Base-by-base conservation (phyloP, 2,797 vertebrate species). In the Dendrocincla tyrannina region DNA sequence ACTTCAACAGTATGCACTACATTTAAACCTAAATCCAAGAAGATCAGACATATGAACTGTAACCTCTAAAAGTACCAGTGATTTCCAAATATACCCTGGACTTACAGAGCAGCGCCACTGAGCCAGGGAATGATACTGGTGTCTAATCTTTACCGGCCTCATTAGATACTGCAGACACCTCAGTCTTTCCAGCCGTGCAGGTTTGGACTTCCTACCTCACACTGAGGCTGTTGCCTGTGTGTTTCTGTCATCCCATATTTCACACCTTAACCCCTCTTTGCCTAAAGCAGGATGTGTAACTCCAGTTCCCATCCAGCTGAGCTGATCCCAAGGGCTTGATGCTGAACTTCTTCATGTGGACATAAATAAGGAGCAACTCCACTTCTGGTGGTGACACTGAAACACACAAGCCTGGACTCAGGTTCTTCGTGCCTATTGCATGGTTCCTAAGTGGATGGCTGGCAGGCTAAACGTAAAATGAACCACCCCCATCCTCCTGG, bases 401-500 rank as follows among this genome's bases (percentile, higher is more conserved):
- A 91, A 73, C 37, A 49, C 59, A 23, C 88, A 88, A 95, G 88
- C 70, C 93, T 50, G 37, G 60, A 74, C 93, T 85, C 1, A 10
- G 80, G 64, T 23, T 88, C 63, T 86, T 88, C 80, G 67, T 82
- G 88, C 67, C 88, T 95, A 58, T 24, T 76, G 56, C 70, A 22
- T 39, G 49, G 63, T 55, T 91, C 82, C 77, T 76, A 58, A 63
- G 41, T 0, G 5, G 50, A 86, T 81, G 37, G 88, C 89, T 49
- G 17, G 67, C 66, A 88, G 95, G 85, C 63, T 87, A 89, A 95
- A 88, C 5, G 49, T 68, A 78, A 96, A 95, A 46, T 55, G 46
- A 90, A 84, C 66, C 69, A 78, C 66, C n/a, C 44, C 58, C 67
- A 64, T 46, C 27, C 50, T 78, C 41, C 17, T 24, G 7, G 17